Evolutionary conservation across 2,888 invertebrate genomes (phyloP).

Genomic region (Chalcis sispes): DNA sequence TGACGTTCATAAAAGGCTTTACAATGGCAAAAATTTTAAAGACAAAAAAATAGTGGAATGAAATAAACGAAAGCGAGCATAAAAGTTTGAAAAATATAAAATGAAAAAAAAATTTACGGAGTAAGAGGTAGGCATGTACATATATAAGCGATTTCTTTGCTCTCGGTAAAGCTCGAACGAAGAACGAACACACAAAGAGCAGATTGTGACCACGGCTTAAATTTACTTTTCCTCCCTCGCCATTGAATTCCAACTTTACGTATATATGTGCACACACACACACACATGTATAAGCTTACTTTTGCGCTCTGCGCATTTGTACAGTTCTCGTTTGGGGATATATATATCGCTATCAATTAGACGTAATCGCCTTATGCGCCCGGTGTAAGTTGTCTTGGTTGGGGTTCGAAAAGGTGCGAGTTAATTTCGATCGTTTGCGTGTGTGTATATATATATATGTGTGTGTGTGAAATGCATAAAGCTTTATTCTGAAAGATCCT

Average conservation of each 20-base stretch:
- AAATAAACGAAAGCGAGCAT: no score
- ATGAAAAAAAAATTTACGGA: no score
- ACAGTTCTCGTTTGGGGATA: conserved; percentile 7
- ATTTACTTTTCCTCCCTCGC: conserved; percentile 21
- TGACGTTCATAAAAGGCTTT: no score
- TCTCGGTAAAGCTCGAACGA: neutral
- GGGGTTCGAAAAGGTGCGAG: neutral
- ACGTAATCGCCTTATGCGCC: conserved; percentile 8
- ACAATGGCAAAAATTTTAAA: no score
- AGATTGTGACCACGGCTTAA: conserved; percentile 24
- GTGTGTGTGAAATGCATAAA: neutral
- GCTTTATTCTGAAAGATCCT: no score
- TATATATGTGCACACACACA: neutral
- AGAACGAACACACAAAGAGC: conserved; percentile 26
- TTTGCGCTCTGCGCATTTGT: neutral
- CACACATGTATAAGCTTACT: neutral
- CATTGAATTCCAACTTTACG: neutral
- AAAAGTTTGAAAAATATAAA: no score
- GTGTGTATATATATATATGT: neutral
- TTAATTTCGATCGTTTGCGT: neutral
- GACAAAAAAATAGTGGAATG: no score
- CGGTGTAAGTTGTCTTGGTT: neutral
- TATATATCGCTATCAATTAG: conserved; percentile 30
- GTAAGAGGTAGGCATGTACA: no score
- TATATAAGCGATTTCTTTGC: neutral